These are phyloP conservation scores for Eptesicus fuscus DNA, from an alignment of 2,113 vertebrate genomes.

Conservation along the genomic window DNA sequence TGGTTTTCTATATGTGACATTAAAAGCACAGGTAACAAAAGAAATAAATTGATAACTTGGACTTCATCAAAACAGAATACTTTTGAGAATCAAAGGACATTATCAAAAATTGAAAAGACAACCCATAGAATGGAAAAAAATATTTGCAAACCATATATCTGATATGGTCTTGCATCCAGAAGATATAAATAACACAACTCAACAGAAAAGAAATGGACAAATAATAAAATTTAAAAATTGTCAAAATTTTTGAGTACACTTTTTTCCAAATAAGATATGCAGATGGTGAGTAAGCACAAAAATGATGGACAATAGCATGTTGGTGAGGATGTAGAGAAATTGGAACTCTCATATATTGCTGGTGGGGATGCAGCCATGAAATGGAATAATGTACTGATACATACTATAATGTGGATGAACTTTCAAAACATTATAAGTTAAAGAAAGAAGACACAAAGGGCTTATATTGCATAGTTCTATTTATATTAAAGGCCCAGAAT, in stretches of 20 bases:
- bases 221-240: not conserved
- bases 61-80: not conserved
- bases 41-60: not conserved
- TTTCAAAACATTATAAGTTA: not conserved
- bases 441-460: not conserved
- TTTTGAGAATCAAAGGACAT: not conserved
- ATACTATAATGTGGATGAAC: not conserved
- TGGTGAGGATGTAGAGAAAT: not conserved
- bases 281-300: not conserved
- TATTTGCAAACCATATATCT: not conserved
- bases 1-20: not conserved
- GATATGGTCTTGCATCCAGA: not conserved
- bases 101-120: not conserved
- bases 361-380: not conserved
- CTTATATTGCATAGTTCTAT: not conserved
- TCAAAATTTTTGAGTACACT: not conserved
- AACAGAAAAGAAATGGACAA: not conserved
- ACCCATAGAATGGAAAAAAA: not conserved
- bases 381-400: not conserved
- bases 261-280: not conserved
- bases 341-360: not conserved
- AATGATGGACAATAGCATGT: not conserved
- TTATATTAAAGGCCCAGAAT: not conserved
- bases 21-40: not conserved
- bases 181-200: not conserved